Evolutionary conservation across 1,140 invertebrate species (phyloP).

Genomic region (Orius insidiosus): DNA sequence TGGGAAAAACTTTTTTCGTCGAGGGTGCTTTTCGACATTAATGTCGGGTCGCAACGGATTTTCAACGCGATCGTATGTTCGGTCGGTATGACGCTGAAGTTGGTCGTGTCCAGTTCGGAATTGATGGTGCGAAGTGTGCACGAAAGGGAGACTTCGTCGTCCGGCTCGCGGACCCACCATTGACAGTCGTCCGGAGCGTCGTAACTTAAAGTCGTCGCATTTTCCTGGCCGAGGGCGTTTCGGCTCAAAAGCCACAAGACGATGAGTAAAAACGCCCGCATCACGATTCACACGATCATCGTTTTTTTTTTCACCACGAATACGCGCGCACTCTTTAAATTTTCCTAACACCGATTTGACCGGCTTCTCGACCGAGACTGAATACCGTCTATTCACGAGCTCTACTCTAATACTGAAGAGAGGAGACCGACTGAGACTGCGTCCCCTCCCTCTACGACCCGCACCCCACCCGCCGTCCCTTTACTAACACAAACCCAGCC

Average conservation of each 20-base stretch:
- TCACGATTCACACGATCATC: too few species aligned
- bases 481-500: not conserved
- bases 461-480: not conserved
- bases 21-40: constrained; percentile 50
- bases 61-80: constrained; percentile 64
- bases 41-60: constrained; percentile 57
- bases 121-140: constrained; percentile 64
- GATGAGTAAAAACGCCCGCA: too few species aligned
- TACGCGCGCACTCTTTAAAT: too few species aligned
- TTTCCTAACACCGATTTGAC: too few species aligned
- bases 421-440: constrained; percentile 9
- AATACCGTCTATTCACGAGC: not conserved
- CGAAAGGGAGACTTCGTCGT: constrained; percentile 53
- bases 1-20: constrained; percentile 63
- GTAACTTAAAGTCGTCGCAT: constrained; percentile 30
- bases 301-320: too few species aligned
- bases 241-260: too few species aligned
- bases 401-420: not conserved
- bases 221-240: too few species aligned
- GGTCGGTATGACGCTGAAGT: constrained; percentile 68
- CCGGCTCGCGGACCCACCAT: constrained; percentile 34
- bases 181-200: constrained; percentile 70
- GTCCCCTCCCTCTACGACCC: constrained; percentile 7
- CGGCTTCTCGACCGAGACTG: too few species aligned
- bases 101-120: constrained; percentile 67